Evolutionary conservation across 2,797 vertebrate genomes (phyloP).

Genomic region (Onychomys leucogaster): DNA sequence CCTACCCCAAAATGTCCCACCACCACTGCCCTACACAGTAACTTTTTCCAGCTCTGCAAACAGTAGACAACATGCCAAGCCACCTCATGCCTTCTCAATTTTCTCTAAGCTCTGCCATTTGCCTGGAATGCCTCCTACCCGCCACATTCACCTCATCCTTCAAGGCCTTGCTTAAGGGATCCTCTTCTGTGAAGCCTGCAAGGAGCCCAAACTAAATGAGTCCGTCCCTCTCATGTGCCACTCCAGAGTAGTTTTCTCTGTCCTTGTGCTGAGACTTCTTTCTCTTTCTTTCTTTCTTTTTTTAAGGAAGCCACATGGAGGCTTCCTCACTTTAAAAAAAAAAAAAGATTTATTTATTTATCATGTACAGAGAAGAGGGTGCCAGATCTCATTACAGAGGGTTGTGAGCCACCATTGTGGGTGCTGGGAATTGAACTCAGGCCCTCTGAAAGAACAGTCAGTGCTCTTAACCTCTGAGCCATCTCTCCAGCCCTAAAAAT

Average conservation of each 20-base stretch:
- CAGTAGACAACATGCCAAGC: not conserved
- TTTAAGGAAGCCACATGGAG: too few species aligned
- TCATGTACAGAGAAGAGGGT: too few species aligned
- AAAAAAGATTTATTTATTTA: too few species aligned
- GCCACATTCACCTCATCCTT: slow-evolving; percentile 66
- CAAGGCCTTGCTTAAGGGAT: slow-evolving; percentile 38
- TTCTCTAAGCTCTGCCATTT: slow-evolving; percentile 43
- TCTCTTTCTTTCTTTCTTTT: too few species aligned
- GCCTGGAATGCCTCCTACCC: slow-evolving; percentile 44
- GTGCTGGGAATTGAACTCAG: too few species aligned
- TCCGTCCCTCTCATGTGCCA: not conserved
- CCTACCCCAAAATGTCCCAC: not conserved
- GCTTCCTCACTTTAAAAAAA: too few species aligned
- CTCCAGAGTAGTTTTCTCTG: not conserved
- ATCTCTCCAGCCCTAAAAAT: too few species aligned
- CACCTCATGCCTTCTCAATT: slow-evolving; percentile 40
- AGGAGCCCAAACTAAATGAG: not conserved
- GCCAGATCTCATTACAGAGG: too few species aligned
- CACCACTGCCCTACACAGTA: not conserved
- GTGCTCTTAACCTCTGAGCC: too few species aligned
- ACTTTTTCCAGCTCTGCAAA: slow-evolving; percentile 5
- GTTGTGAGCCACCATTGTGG: too few species aligned
- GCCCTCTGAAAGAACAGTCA: too few species aligned
- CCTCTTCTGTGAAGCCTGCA: slow-evolving; percentile 42
- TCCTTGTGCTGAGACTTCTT: not conserved